Conservation (phyloP, 2,797 vertebrate genomes). For the Poecile montanus region DNA sequence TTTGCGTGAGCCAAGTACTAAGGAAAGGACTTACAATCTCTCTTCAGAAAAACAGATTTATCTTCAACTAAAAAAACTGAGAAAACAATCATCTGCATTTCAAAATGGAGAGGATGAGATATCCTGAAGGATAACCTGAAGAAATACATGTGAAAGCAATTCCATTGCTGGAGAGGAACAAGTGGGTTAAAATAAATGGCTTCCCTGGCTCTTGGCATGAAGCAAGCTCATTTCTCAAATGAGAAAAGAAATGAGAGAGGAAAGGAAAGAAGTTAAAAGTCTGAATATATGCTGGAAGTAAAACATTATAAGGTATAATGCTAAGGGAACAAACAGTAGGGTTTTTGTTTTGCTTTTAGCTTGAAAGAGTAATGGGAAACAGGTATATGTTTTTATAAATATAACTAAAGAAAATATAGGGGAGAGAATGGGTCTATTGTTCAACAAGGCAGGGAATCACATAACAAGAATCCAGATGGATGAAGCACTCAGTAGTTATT, state of each 20-base stretch:
- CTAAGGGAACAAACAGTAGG: slow-evolving; percentile 33
- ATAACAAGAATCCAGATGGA: slow-evolving; percentile 42
- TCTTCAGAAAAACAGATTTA: not conserved
- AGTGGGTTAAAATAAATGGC: slow-evolving; percentile 20
- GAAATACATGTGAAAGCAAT: slow-evolving; percentile 3
- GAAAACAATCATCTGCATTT: not conserved
- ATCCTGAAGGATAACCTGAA: not conserved
- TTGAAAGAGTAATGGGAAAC: slow-evolving; percentile 53
- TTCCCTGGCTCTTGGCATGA: not conserved
- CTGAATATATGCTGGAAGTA: slow-evolving; percentile 23
- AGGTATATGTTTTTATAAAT: slow-evolving; percentile 53
- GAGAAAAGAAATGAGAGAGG: not conserved
- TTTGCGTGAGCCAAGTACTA: not conserved
- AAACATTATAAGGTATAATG: slow-evolving; percentile 28
- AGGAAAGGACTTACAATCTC: not conserved
- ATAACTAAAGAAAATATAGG: slow-evolving; percentile 44
- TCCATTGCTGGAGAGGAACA: slow-evolving; percentile 6
- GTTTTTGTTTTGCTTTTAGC: slow-evolving; percentile 39
- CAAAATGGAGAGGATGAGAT: not conserved
- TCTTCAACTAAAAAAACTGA: not conserved
- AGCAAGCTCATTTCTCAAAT: not conserved
- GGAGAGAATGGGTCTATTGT: slow-evolving; percentile 55
- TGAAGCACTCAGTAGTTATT: slow-evolving; percentile 27
- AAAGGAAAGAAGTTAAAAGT: slow-evolving; percentile 34
- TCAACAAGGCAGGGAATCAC: slow-evolving; percentile 32